A percentile compares a stretch with the other conserved stretches of the same genome.
phyloP scores from a whole-genome alignment of 2,888 invertebrate genomes.

The Volucella inflata region DNA sequence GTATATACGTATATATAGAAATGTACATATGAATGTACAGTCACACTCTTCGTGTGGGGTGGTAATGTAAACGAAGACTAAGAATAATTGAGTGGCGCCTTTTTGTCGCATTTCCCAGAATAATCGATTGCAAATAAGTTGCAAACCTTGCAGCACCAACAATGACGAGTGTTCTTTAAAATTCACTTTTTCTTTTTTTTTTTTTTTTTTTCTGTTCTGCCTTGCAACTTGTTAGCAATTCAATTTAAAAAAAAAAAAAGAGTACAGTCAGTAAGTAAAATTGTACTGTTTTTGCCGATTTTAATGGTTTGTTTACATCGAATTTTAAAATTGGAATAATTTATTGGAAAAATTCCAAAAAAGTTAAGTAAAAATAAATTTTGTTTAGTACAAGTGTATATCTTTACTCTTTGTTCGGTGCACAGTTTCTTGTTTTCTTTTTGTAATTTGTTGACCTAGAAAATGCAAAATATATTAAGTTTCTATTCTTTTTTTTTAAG shows the following conservation, averaged over 20 bases:
- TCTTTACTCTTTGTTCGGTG: too few relatives aligned
- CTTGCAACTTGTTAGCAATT: too few relatives aligned
- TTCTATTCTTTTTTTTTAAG: too few relatives aligned
- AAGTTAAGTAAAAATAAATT: conserved; percentile 24
- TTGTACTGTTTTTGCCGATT: background rate
- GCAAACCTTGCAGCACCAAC: conserved; percentile 31
- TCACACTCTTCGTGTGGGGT: conserved; percentile 12
- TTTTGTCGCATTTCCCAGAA: conserved; percentile 69
- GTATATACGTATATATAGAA: too few relatives aligned
- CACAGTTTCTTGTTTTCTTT: too few relatives aligned
- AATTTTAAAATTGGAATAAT: conserved; percentile 30
- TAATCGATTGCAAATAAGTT: conserved; percentile 63
- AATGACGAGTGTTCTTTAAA: background rate
- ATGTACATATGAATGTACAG: too few relatives aligned
- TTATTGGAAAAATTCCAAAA: conserved; percentile 50
- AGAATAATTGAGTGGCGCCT: conserved; percentile 70
- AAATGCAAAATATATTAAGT: too few relatives aligned
- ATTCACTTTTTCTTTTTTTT: background rate
- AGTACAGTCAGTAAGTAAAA: too few relatives aligned
- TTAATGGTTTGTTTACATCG: conserved; percentile 46
- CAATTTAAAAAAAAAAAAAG: too few relatives aligned
- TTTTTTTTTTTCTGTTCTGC: too few relatives aligned
- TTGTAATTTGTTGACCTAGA: too few relatives aligned
- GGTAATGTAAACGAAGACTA: conserved; percentile 58
- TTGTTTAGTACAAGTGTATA: background rate